phyloP scores from a whole-genome alignment of 2,888 invertebrate species.

The Drosophila kanekoi region DNA sequence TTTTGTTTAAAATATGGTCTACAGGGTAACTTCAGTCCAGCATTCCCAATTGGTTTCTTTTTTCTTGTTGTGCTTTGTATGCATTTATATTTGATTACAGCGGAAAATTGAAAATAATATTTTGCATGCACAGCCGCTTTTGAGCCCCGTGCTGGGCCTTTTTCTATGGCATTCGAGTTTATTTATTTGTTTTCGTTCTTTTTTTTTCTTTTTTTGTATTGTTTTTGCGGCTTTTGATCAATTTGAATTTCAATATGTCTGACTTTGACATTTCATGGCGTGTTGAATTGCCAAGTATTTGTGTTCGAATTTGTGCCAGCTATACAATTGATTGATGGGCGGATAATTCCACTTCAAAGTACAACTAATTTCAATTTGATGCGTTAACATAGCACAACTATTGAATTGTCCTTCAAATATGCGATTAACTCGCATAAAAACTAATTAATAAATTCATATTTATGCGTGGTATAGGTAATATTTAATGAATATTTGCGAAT shows the following conservation, averaged over 20 bases:
- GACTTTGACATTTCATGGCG: slow-evolving; percentile 30
- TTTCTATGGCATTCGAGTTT: slow-evolving; percentile 27
- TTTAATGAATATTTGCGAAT: too few species aligned
- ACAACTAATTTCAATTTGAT: slow-evolving; percentile 3
- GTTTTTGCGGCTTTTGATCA: slow-evolving; percentile 30
- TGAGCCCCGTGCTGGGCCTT: slow-evolving; percentile 1
- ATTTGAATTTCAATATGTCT: slow-evolving; percentile 55
- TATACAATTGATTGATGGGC: slow-evolving; percentile 3
- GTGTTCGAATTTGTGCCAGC: not conserved
- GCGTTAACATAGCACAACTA: not conserved
- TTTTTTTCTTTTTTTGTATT: slow-evolving; percentile 2
- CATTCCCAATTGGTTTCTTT: not conserved
- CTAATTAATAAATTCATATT: not conserved
- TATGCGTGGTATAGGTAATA: too few species aligned
- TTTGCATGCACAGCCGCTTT: not conserved
- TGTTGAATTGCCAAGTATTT: slow-evolving; percentile 28
- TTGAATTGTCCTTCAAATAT: not conserved
- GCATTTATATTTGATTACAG: slow-evolving; percentile 14
- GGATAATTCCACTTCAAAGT: not conserved
- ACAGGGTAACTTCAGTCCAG: not conserved
- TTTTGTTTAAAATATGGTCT: too few species aligned
- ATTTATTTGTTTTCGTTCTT: not conserved
- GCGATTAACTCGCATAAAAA: not conserved
- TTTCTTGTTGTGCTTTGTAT: not conserved
- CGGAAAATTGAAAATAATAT: slow-evolving; percentile 36